Conservation (phyloP, 2,113 vertebrate species). For the Xiphias gladius region DNA sequence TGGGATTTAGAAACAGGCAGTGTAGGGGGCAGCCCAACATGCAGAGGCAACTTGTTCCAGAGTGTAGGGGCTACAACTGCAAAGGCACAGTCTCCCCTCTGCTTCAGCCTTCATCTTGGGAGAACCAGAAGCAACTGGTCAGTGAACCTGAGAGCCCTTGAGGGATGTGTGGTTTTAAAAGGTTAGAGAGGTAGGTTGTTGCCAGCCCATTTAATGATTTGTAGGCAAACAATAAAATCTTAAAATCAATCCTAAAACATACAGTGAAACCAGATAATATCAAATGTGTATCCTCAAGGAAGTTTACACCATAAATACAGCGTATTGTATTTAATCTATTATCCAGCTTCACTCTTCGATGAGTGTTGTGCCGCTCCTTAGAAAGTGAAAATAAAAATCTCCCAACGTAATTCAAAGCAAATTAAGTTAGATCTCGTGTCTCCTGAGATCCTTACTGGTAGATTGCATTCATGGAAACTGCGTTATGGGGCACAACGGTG, state of each 20-base stretch:
- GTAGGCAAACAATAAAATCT: not conserved
- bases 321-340: not conserved
- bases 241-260: not conserved
- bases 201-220: not conserved
- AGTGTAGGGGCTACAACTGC: not conserved
- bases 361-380: not conserved
- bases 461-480: constrained; percentile 74
- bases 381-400: constrained; percentile 51
- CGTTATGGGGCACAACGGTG: constrained; percentile 74
- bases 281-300: not conserved
- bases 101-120: not conserved
- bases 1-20: not conserved
- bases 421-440: constrained; percentile 34
- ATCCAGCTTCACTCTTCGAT: not conserved
- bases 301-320: not conserved
- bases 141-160: not conserved
- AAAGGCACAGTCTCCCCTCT: not conserved
- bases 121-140: not conserved
- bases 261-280: not conserved
- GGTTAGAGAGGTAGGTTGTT: not conserved
- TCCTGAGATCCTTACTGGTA: constrained; percentile 69
- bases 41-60: not conserved
- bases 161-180: not conserved
- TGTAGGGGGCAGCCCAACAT: not conserved
- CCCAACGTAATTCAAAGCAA: constrained; percentile 25